Conservation (phyloP, 1,140 invertebrate genomes). For the Drosophila dunni region DNA sequence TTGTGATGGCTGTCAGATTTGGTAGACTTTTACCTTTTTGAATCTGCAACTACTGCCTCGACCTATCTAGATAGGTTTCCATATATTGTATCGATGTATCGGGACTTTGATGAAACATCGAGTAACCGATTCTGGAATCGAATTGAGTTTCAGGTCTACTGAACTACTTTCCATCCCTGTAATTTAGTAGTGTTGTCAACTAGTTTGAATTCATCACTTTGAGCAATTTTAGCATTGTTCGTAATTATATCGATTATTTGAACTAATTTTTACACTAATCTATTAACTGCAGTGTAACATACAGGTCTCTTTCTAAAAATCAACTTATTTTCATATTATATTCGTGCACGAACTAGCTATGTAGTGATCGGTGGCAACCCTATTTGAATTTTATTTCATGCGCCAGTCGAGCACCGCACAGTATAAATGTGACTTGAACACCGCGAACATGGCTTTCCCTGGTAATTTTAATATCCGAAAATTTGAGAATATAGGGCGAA, state of each 20-base stretch:
- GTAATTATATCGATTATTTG: not conserved
- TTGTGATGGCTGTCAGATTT: too few relatives aligned
- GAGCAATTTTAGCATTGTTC: not conserved
- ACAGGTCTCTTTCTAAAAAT: too few relatives aligned
- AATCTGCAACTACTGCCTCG: too few relatives aligned
- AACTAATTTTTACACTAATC: not conserved
- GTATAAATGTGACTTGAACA: conserved; percentile 69
- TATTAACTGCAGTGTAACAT: too few relatives aligned
- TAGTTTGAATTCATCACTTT: not conserved
- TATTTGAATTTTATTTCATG: conserved; percentile 57
- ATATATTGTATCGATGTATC: too few relatives aligned
- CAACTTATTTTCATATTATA: not conserved
- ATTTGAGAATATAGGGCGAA: conserved; percentile 83
- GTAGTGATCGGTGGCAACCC: conserved; percentile 28
- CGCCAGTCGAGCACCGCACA: conserved; percentile 54
- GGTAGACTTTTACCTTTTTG: too few relatives aligned
- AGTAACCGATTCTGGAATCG: not conserved
- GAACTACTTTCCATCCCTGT: not conserved
- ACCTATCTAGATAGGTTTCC: too few relatives aligned
- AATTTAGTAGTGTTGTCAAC: conserved; percentile 20
- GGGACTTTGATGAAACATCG: too few relatives aligned
- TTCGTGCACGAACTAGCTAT: not conserved
- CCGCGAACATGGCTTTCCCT: conserved; percentile 88
- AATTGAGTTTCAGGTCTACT: not conserved
- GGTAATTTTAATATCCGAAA: conserved; percentile 80